Conservation (phyloP, 2,797 vertebrate genomes). For the Xiphophorus birchmanni region DNA sequence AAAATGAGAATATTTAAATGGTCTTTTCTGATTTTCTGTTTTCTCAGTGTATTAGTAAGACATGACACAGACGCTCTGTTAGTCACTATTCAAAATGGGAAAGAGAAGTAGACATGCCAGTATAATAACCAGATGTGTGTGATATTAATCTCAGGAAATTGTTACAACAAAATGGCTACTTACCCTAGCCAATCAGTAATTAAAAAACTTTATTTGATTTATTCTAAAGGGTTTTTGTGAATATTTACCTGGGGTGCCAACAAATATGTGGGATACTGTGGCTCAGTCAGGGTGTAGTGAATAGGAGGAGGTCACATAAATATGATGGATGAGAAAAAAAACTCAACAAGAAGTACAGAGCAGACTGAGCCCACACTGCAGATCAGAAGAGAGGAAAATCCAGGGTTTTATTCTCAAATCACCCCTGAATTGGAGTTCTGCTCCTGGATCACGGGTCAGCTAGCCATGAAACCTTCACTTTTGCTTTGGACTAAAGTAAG, state of each 20-base stretch:
- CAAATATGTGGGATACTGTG: not conserved
- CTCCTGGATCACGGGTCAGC: constrained; percentile 50
- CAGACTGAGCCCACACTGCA: constrained; percentile 9
- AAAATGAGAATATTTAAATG: not conserved
- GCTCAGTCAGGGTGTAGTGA: not conserved
- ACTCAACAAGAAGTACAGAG: constrained; percentile 12
- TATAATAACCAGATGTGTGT: not conserved
- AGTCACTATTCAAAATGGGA: not conserved
- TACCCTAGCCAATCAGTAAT: not conserved
- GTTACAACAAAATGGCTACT: not conserved
- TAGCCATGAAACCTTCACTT: constrained; percentile 59
- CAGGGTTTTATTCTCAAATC: constrained; percentile 50
- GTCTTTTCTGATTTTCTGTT: not conserved
- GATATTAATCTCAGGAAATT: not conserved
- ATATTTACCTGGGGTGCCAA: not conserved
- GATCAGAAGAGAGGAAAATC: constrained; percentile 23
- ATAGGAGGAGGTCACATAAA: not conserved
- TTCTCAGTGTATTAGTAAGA: not conserved
- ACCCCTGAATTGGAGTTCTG: constrained; percentile 41
- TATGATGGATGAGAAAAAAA: constrained; percentile 10
- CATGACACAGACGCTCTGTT: not conserved
- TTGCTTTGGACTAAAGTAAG: constrained; percentile 42
- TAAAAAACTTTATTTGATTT: not conserved
- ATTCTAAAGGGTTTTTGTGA: not conserved
- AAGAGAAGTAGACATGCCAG: not conserved